phyloP scores from a whole-genome alignment of 92 coral and sea anemone species.

The Epizoanthus stellaris region DNA sequence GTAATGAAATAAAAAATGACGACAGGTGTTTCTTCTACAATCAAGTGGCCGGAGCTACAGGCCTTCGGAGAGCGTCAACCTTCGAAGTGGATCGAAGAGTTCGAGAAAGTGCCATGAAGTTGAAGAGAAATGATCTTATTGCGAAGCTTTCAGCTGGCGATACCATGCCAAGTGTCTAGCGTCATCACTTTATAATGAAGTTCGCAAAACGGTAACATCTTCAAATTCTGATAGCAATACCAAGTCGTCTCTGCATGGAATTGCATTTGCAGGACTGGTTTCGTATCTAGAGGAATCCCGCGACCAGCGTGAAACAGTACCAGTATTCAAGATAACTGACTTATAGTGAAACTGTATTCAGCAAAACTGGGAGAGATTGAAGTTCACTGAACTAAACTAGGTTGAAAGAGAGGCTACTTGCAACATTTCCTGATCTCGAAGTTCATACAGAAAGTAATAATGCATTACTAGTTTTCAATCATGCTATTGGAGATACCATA shows the following conservation, averaged over 20 bases:
- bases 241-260: slow-evolving; percentile 52
- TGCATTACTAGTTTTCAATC: slow-evolving; percentile 11
- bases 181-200: slow-evolving; percentile 59
- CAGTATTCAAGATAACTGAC: slow-evolving; percentile 49
- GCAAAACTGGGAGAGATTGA: slow-evolving; percentile 46
- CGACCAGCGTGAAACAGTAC: slow-evolving; percentile 32
- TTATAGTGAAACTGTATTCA: slow-evolving; percentile 50
- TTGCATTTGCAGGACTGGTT: slow-evolving; percentile 60
- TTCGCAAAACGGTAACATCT: slow-evolving; percentile 2
- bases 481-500: slow-evolving; percentile 55
- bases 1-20: slow-evolving; percentile 10
- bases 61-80: slow-evolving; percentile 62
- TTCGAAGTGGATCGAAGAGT: slow-evolving; percentile 56
- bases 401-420: slow-evolving; percentile 55
- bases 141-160: slow-evolving; percentile 66
- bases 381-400: slow-evolving; percentile 52
- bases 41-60: slow-evolving; percentile 37
- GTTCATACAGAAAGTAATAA: slow-evolving; percentile 51
- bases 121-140: slow-evolving; percentile 45
- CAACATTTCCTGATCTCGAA: slow-evolving; percentile 44
- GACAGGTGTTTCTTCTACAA: slow-evolving; percentile 60
- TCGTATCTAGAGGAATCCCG: slow-evolving; percentile 55
- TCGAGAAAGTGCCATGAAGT: slow-evolving; percentile 48
- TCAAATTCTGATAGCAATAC: slow-evolving; percentile 17
- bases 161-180: slow-evolving; percentile 62